These are phyloP conservation scores for Urechis unicinctus DNA, from an alignment of 2,888 invertebrate genomes.

Conservation along the genomic window DNA sequence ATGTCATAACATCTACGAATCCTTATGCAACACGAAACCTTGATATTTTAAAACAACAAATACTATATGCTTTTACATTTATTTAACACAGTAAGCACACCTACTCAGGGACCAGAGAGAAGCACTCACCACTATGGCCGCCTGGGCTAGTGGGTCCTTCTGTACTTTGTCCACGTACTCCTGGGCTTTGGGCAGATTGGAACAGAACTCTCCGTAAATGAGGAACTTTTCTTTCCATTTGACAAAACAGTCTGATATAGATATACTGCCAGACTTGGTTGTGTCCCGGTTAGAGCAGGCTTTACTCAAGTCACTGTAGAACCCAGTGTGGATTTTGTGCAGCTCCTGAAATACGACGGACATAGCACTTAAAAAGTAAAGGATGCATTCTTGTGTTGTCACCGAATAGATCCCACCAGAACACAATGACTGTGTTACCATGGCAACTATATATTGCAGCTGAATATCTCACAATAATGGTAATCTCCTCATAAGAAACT, in stretches of 20 bases:
- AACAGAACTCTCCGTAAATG: constrained; percentile 92
- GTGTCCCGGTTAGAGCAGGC: constrained; percentile 24
- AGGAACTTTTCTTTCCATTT: constrained; percentile 85
- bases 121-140: constrained; percentile 32
- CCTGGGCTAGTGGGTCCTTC: constrained; percentile 4
- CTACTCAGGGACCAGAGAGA: not conserved
- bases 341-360: constrained; percentile 63
- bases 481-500: too few species aligned
- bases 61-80: too few species aligned
- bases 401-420: too few species aligned
- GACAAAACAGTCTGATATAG: constrained; percentile 50
- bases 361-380: too few species aligned
- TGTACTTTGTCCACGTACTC: constrained; percentile 63
- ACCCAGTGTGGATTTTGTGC: constrained; percentile 76
- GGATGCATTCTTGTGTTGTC: too few species aligned
- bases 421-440: too few species aligned
- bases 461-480: too few species aligned
- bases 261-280: not conserved
- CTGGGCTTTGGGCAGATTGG: constrained; percentile 85
- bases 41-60: too few species aligned
- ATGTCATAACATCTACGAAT: too few species aligned
- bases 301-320: constrained; percentile 72
- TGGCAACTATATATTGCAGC: too few species aligned
- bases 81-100: not conserved
- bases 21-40: too few species aligned